Conservation (phyloP, 2,797 vertebrate genomes). For the Argyrosomus regius region DNA sequence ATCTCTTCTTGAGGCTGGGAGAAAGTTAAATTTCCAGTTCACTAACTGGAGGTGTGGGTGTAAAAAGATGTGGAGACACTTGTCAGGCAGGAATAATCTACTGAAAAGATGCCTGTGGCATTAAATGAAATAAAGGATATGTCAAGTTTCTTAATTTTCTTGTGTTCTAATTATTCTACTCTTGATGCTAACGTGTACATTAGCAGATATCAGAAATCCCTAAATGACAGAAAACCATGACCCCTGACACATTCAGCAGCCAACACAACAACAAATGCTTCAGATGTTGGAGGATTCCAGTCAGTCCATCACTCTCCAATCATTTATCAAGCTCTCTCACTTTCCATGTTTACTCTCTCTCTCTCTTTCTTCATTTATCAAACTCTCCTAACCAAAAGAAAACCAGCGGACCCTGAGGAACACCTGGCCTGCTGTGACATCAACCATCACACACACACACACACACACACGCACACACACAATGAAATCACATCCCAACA, state of each 20-base stretch:
- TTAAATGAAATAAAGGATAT: not conserved
- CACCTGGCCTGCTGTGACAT: constrained; percentile 78
- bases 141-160: too few species aligned
- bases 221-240: constrained; percentile 5
- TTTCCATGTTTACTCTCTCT: constrained; percentile 44
- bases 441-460: constrained; percentile 38
- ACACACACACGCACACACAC: constrained; percentile 27
- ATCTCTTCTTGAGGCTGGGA: not conserved
- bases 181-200: constrained; percentile 4
- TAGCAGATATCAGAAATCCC: constrained; percentile 11
- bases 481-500: constrained; percentile 30
- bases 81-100: not conserved
- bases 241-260: constrained; percentile 45
- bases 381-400: constrained; percentile 78
- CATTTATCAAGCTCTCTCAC: constrained; percentile 74
- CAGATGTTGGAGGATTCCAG: constrained; percentile 60
- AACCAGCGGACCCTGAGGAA: constrained; percentile 76
- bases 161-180: not conserved
- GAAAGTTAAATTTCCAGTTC: not conserved
- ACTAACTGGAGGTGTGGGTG: not conserved
- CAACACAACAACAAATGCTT: constrained; percentile 50
- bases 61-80: not conserved
- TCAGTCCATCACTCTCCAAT: constrained; percentile 79
- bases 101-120: too few species aligned
- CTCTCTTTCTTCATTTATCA: constrained; percentile 75